Percentiles rank a stretch among this genome's conserved stretches.
Conservation (phyloP, 2,888 invertebrate species). For the Sinotaia quadrata region DNA sequence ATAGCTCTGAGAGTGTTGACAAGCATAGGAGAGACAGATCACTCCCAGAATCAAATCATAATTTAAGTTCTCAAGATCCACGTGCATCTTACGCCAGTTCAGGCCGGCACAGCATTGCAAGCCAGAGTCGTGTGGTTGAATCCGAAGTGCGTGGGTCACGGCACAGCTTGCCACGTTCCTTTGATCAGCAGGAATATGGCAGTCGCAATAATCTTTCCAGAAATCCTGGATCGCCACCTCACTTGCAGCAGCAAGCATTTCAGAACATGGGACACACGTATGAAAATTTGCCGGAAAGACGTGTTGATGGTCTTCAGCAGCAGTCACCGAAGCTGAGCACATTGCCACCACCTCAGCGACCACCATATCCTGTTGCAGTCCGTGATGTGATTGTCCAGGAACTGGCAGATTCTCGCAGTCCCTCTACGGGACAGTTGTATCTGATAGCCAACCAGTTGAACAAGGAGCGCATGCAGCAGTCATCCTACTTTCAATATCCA, state of each 20-base stretch:
- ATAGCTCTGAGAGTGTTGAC: neutral
- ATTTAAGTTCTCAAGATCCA: slow-evolving; percentile 12
- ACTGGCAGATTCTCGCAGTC: slow-evolving; percentile 61
- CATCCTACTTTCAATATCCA: slow-evolving; percentile 66
- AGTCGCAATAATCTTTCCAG: slow-evolving; percentile 23
- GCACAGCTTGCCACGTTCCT: slow-evolving; percentile 14
- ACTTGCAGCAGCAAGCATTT: slow-evolving; percentile 12
- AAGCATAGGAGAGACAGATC: neutral
- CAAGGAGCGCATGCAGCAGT: slow-evolving; percentile 56
- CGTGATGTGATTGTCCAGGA: slow-evolving; percentile 62
- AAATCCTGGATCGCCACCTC: neutral
- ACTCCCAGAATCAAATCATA: neutral
- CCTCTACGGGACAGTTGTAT: slow-evolving; percentile 56
- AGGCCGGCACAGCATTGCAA: slow-evolving; percentile 18
- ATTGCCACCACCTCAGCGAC: slow-evolving; percentile 49
- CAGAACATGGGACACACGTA: slow-evolving; percentile 50
- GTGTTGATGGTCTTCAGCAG: slow-evolving; percentile 31
- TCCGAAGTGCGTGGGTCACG: neutral
- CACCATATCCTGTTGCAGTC: slow-evolving; percentile 64
- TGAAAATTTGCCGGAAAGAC: slow-evolving; percentile 51
- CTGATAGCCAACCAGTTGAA: slow-evolving; percentile 54
- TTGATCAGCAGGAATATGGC: neutral
- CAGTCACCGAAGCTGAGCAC: neutral
- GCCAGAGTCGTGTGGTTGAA: neutral
- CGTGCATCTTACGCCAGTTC: slow-evolving; percentile 28